Evolutionary conservation across 2,888 invertebrate genomes (phyloP).

Genomic region (Xanthorhoe designata): DNA sequence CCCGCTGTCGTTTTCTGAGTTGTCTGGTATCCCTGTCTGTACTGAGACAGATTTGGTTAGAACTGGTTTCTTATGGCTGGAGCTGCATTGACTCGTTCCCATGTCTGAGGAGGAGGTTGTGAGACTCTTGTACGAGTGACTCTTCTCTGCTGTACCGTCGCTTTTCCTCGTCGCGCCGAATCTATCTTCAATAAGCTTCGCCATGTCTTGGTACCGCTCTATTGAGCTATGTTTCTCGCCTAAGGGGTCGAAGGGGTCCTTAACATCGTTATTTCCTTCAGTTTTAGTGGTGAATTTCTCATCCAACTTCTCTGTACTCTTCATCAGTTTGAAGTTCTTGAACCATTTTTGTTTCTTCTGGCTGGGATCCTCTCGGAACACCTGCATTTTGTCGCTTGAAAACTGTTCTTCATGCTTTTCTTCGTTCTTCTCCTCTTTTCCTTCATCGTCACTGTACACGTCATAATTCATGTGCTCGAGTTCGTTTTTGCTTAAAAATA

Average conservation of each 20-base stretch:
- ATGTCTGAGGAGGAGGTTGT: constrained; percentile 84
- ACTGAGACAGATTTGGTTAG: constrained; percentile 83
- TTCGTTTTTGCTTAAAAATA: constrained; percentile 88
- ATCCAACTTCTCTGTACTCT: constrained; percentile 78
- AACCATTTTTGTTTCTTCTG: constrained; percentile 89
- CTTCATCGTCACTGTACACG: constrained; percentile 81
- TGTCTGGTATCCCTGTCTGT: constrained; percentile 81
- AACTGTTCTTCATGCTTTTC: constrained; percentile 75
- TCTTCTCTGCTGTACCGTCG: constrained; percentile 79
- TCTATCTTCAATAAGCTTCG: constrained; percentile 88
- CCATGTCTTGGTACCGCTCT: constrained; percentile 90
- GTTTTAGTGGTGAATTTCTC: constrained; percentile 76
- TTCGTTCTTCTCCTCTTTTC: constrained; percentile 77
- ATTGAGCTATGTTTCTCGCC: constrained; percentile 89
- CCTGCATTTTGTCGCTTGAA: constrained; percentile 79
- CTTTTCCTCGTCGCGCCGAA: constrained; percentile 83
- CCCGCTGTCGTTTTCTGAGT: constrained; percentile 73
- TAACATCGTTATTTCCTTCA: constrained; percentile 74
- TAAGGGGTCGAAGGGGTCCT: constrained; percentile 86
- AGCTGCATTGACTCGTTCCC: constrained; percentile 81
- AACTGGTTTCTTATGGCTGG: constrained; percentile 79
- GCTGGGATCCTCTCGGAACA: constrained; percentile 78
- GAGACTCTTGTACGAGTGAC: constrained; percentile 81
- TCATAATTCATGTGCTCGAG: constrained; percentile 87
- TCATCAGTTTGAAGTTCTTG: constrained; percentile 84